Percentiles rank a stretch among this genome's conserved stretches.
phyloP scores from a whole-genome alignment of 2,113 vertebrate genomes.

The Ophthalmolycus amberensis region DNA sequence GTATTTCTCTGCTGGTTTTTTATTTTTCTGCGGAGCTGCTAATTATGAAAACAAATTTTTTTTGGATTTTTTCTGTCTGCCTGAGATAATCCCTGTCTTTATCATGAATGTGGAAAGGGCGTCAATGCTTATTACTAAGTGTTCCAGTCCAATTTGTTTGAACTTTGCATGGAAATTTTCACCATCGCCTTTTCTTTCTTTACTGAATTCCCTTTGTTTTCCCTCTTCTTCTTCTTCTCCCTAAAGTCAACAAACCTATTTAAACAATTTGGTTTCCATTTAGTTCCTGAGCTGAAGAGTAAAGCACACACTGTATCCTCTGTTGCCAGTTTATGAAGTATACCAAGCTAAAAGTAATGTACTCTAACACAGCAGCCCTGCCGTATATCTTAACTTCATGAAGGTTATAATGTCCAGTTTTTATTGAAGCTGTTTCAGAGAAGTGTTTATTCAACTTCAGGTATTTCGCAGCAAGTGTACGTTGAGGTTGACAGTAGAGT shows the following conservation, averaged over 20 bases:
- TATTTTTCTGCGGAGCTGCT: slow-evolving; percentile 2
- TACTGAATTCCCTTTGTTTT: background rate
- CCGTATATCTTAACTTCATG: background rate
- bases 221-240: background rate
- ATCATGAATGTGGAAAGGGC: background rate
- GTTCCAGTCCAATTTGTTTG: slow-evolving; percentile 1
- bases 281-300: no score
- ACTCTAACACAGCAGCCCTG: background rate
- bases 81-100: background rate
- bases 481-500: background rate
- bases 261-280: background rate
- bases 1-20: slow-evolving; percentile 50
- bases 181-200: background rate
- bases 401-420: background rate
- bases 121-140: background rate
- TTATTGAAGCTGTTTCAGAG: background rate
- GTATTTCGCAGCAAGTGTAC: background rate
- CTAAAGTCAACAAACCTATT: background rate
- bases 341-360: background rate
- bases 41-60: background rate
- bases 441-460: background rate
- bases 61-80: background rate
- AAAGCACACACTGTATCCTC: background rate
- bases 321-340: background rate
- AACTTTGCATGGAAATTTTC: slow-evolving; percentile 8